Percentiles rank a stretch among this genome's conserved stretches.
Evolutionary conservation across 2,113 vertebrate species (phyloP).

Genomic region (Petromus typicus): DNA sequence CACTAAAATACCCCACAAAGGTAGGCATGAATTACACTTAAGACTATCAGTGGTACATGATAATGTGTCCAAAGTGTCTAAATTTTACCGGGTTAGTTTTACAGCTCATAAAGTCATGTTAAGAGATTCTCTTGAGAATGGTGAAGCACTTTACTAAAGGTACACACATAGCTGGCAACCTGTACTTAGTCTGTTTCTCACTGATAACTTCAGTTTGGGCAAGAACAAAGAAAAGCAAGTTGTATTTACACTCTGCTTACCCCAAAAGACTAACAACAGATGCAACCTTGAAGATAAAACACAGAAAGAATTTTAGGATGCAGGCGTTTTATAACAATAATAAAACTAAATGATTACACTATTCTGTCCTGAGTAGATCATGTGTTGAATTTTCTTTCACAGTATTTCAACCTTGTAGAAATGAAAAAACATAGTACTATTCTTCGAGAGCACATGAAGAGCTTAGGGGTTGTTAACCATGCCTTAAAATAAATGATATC

Average conservation of each 20-base stretch:
- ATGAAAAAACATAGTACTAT: background rate
- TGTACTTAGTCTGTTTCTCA: background rate
- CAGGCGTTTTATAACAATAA: background rate
- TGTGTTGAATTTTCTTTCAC: background rate
- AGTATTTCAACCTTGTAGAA: background rate
- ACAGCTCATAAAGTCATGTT: background rate
- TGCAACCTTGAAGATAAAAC: background rate
- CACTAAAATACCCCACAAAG: background rate
- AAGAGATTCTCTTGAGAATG: background rate
- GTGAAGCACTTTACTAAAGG: background rate
- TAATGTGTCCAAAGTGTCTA: background rate
- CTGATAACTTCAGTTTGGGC: background rate
- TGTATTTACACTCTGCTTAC: background rate
- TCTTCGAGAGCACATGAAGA: background rate
- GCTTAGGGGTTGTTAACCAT: background rate
- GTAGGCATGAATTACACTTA: conserved; percentile 22
- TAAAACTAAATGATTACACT: conserved; percentile 11
- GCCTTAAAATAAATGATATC: background rate
- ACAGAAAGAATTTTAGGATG: background rate
- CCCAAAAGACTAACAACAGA: background rate
- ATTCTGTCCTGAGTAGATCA: background rate
- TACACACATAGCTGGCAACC: background rate
- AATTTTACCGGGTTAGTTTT: conserved; percentile 12
- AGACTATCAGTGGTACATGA: background rate
- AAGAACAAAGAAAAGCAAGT: background rate